phyloP scores from a whole-genome alignment of 2,888 invertebrate species.

The Phyllotreta striolata region DNA sequence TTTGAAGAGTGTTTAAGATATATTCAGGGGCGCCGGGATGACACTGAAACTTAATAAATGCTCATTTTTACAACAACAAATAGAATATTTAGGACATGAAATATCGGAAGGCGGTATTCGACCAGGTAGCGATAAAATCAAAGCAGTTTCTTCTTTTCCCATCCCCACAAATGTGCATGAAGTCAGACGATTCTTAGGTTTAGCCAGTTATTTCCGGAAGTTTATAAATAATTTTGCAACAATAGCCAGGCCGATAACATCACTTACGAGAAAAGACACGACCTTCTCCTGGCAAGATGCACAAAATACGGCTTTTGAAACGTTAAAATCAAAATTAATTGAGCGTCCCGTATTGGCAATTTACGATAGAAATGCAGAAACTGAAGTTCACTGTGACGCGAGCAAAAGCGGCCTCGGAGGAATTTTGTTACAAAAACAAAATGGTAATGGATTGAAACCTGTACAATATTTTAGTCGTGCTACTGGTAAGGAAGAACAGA shows the following conservation, averaged over 20 bases:
- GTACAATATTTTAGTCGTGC: slow-evolving; percentile 30
- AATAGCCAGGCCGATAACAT: slow-evolving; percentile 42
- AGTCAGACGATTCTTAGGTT: slow-evolving; percentile 42
- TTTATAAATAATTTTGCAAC: slow-evolving; percentile 44
- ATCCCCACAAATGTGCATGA: slow-evolving; percentile 41
- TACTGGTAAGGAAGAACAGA: slow-evolving; percentile 34
- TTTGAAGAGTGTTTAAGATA: background rate
- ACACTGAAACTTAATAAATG: slow-evolving; percentile 41
- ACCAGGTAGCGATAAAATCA: slow-evolving; percentile 23
- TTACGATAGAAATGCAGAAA: slow-evolving; percentile 38
- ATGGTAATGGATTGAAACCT: slow-evolving; percentile 32
- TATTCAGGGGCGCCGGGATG: slow-evolving; percentile 22
- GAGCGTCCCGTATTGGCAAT: slow-evolving; percentile 42
- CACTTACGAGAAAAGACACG: slow-evolving; percentile 41
- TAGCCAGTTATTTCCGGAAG: slow-evolving; percentile 44
- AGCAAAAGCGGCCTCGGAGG: slow-evolving; percentile 36
- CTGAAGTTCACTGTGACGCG: slow-evolving; percentile 44
- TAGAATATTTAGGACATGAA: slow-evolving; percentile 42
- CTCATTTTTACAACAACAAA: slow-evolving; percentile 35
- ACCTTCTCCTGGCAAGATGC: slow-evolving; percentile 24
- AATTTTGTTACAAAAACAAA: slow-evolving; percentile 34
- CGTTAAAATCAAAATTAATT: slow-evolving; percentile 16
- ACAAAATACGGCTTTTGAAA: slow-evolving; percentile 16
- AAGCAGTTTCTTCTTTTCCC: slow-evolving; percentile 47
- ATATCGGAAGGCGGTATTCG: background rate